Conservation (phyloP, 2,888 invertebrate species). For the Dynastes tityus region DNA sequence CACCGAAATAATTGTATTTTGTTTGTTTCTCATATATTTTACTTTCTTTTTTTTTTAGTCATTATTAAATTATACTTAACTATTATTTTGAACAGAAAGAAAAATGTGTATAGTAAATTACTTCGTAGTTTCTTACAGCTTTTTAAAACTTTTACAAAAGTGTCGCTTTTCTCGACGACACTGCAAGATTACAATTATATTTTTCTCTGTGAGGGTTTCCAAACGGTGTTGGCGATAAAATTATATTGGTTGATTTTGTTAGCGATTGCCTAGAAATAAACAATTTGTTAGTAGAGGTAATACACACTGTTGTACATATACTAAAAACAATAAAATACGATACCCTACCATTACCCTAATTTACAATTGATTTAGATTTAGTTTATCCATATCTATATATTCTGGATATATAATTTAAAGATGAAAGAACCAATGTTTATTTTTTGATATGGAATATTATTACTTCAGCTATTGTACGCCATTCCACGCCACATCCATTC, state of each 20-base stretch:
- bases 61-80: conserved; percentile 45
- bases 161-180: conserved; percentile 56
- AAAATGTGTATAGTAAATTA: conserved; percentile 60
- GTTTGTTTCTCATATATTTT: conserved; percentile 55
- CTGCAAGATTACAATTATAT: conserved; percentile 39
- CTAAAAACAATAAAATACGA: too few relatives aligned
- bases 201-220: conserved; percentile 57
- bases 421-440: too few relatives aligned
- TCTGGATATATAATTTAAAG: too few relatives aligned
- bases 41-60: conserved; percentile 12
- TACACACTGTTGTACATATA: conserved; percentile 9
- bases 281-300: conserved; percentile 39
- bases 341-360: too few relatives aligned
- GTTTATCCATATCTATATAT: too few relatives aligned
- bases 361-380: too few relatives aligned
- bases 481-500: too few relatives aligned
- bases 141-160: conserved; percentile 62
- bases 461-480: too few relatives aligned
- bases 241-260: conserved; percentile 63
- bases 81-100: conserved; percentile 56
- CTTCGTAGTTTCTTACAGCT: conserved; percentile 60
- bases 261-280: conserved; percentile 69
- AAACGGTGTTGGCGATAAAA: conserved; percentile 63
- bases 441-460: too few relatives aligned
- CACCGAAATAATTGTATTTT: conserved; percentile 51